A percentile compares a stretch with the other conserved stretches of the same genome.
Conservation (phyloP, 92 coral and sea anemone species). For the Zoanthus gigantus region DNA sequence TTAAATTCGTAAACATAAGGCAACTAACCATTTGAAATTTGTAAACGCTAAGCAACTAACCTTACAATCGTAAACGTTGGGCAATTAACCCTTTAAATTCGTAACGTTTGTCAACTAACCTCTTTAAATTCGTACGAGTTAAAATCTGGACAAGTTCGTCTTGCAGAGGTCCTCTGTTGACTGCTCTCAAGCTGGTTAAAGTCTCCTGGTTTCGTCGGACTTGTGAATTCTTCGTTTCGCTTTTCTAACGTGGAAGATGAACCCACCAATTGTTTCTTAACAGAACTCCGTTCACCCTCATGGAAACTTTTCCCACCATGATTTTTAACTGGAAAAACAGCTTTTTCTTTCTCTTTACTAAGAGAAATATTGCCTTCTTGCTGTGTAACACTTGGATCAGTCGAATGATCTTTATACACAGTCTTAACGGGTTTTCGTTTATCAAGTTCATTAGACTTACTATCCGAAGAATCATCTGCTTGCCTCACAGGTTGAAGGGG, state of each 20-base stretch:
- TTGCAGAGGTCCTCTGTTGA: constrained; percentile 12
- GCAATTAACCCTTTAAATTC: too few species aligned
- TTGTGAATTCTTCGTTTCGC: neutral
- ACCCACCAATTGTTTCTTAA: constrained; percentile 1
- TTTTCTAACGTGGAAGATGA: neutral
- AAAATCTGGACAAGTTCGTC: constrained; percentile 36
- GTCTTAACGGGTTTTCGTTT: neutral
- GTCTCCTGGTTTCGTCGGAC: neutral
- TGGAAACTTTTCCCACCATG: neutral
- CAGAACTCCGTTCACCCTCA: constrained; percentile 1
- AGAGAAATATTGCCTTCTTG: neutral
- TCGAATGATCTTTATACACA: constrained; percentile 10
- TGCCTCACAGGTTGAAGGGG: neutral
- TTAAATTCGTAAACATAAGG: too few species aligned
- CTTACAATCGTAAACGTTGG: too few species aligned
- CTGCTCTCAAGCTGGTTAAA: constrained; percentile 1
- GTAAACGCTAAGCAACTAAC: too few species aligned
- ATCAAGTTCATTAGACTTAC: neutral
- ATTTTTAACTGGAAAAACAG: neutral
- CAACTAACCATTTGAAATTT: too few species aligned
- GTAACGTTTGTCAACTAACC: constrained; percentile 30
- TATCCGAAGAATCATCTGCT: neutral
- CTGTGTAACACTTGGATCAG: neutral
- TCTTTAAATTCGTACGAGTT: constrained; percentile 71
- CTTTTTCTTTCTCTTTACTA: constrained; percentile 7